Evolutionary conservation across 1,140 invertebrate genomes (phyloP).

Genomic region (Helicoverpa armigera): DNA sequence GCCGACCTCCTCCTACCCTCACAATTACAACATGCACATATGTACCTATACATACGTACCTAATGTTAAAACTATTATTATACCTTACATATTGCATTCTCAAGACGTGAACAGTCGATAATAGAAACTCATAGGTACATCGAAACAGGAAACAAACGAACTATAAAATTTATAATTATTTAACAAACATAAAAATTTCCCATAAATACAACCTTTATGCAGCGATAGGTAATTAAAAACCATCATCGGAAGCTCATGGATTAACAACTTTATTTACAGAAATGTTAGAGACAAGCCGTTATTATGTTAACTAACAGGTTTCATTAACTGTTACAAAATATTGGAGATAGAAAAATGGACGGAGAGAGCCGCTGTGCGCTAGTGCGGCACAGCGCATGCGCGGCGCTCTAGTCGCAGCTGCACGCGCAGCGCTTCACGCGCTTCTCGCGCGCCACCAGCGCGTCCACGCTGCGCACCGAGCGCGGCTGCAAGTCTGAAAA

Average conservation of each 20-base stretch:
- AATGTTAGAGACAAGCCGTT: constrained; percentile 66
- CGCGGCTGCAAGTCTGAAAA: constrained; percentile 80
- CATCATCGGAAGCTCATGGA: constrained; percentile 57
- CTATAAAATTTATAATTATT: constrained; percentile 61
- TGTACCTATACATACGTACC: constrained; percentile 36
- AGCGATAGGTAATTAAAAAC: constrained; percentile 61
- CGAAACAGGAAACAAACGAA: constrained; percentile 54
- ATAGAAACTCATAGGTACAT: constrained; percentile 40
- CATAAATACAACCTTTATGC: constrained; percentile 61
- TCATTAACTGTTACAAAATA: constrained; percentile 57
- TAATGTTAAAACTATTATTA: constrained; percentile 46
- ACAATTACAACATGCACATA: constrained; percentile 37
- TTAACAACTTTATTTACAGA: constrained; percentile 80
- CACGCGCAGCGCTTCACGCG: constrained; percentile 81
- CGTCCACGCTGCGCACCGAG: constrained; percentile 79
- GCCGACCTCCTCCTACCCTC: constrained; percentile 36
- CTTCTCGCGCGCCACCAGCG: constrained; percentile 67
- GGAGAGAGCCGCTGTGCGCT: constrained; percentile 59
- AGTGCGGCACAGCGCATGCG: not conserved
- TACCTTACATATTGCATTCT: constrained; percentile 52
- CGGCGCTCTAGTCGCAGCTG: constrained; percentile 62
- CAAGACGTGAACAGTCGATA: constrained; percentile 38
- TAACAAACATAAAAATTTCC: constrained; percentile 65
- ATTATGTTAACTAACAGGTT: constrained; percentile 60
- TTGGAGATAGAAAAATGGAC: constrained; percentile 65